These are phyloP conservation scores for Chelonia mydas DNA, from an alignment of 2,797 vertebrate species.

Conservation along the genomic window DNA sequence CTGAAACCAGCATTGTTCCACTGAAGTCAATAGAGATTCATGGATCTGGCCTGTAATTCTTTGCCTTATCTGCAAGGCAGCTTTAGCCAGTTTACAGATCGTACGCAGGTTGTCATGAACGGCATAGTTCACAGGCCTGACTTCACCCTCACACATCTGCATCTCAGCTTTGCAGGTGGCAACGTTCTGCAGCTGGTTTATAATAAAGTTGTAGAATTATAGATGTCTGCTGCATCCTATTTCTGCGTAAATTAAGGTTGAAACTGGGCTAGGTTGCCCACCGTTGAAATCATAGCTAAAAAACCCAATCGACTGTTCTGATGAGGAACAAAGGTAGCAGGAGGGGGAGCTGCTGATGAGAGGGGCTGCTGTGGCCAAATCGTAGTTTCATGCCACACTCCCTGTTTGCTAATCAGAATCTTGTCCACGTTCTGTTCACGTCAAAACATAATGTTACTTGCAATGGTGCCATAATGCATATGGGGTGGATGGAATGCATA, in stretches of 20 bases:
- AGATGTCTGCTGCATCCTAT: background rate
- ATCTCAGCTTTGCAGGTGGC: background rate
- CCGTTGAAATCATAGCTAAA: background rate
- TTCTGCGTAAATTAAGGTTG: conserved; percentile 4
- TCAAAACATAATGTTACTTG: background rate
- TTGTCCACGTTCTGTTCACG: background rate
- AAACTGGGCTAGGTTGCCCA: background rate
- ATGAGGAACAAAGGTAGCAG: background rate
- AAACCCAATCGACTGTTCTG: background rate
- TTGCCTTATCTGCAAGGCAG: background rate
- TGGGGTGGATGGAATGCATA: background rate
- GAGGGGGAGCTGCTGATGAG: background rate
- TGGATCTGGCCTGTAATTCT: background rate
- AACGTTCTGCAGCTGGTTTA: background rate
- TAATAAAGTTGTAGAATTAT: background rate
- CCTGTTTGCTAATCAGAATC: background rate
- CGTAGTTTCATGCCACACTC: background rate
- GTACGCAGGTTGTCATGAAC: too few relatives aligned
- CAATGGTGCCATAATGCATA: background rate
- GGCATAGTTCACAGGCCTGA: background rate
- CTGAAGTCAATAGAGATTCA: background rate
- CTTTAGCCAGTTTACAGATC: too few relatives aligned
- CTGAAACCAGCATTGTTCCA: background rate
- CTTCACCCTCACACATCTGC: background rate
- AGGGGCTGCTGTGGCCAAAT: background rate